Conservation (phyloP, 2,113 vertebrate species). For the Potamarius usumacintae region DNA sequence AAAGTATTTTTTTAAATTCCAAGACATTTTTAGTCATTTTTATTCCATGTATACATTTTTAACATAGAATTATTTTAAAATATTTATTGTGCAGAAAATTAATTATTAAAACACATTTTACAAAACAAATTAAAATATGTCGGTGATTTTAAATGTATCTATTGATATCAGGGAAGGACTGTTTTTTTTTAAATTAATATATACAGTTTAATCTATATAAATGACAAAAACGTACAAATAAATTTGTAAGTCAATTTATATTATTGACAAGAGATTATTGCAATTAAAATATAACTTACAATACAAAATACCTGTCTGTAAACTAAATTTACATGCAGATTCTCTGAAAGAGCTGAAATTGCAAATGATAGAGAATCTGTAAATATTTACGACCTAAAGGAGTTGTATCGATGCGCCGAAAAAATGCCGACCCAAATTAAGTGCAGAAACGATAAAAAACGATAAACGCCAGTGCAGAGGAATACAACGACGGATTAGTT, state of each 20-base stretch:
- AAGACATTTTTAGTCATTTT: background rate
- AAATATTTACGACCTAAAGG: background rate
- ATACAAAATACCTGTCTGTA: background rate
- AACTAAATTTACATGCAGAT: background rate
- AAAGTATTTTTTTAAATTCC: background rate
- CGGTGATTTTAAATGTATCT: background rate
- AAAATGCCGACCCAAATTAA: background rate
- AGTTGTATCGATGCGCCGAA: background rate
- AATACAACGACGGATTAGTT: background rate
- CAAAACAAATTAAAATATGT: too few relatives aligned
- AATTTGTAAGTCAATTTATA: background rate
- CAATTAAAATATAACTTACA: background rate
- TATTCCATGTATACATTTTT: background rate
- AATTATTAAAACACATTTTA: background rate
- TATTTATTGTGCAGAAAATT: background rate
- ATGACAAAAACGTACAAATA: background rate
- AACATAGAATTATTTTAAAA: background rate
- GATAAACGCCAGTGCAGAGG: background rate
- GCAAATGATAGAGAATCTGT: background rate
- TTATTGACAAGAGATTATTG: background rate
- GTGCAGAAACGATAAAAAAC: background rate
- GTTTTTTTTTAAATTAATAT: background rate
- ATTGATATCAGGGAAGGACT: background rate
- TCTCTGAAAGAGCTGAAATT: background rate
- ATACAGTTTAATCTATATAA: background rate